Base-by-base conservation (phyloP, 2,113 vertebrate species). In the Globicephala melas region DNA sequence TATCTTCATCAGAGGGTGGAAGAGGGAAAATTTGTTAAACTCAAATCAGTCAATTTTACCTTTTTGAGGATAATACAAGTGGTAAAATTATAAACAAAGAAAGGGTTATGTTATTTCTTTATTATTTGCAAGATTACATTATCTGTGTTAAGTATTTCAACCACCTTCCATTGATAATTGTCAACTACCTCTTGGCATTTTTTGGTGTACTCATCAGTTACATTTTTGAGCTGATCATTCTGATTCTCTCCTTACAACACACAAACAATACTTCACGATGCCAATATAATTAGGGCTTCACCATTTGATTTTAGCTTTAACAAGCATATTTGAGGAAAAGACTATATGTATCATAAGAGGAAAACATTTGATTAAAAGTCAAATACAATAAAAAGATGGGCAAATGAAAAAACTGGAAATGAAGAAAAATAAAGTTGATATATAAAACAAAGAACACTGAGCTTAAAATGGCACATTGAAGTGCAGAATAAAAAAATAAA, bases 31-130 rank as follows among this genome's bases (percentile, higher is more conserved):
- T 74, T 36, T 25, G 25, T 93, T n/a, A 95, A 93, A 91, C 47
- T 85, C 11, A 47, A 33, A 92, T 68, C 14, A 88, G 38, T 85
- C 36, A 86, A 55, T 93, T 93, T 95, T 86, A 95, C 26, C 31
- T 87, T 31, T 84, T 65, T 63, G 31, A 97, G 20, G 26, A 9
- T 68, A 96, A 20, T 62, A 73, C 6, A 65, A 77, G 71, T 67
- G 28, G 33, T 88, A 89, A 96, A 92, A 80, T 62, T 62, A 86
- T 58, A 86, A 81, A 92, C 15, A 94, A 50, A 92, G 65, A 76
- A 87, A 74, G 11, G 17, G 13, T 36, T 85, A 23, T 70, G 4
- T 12, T 65, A 77, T 85, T 96, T 74, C 91, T 31, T 63, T 96
- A 82, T 41, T 93, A 77, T 81, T 91, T 90, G 2, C 36, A 65